Evolutionary conservation across 2,888 invertebrate species (phyloP), one percentile per base, ranked within the genome.

Genomic region (Achlya flavicornis): DNA sequence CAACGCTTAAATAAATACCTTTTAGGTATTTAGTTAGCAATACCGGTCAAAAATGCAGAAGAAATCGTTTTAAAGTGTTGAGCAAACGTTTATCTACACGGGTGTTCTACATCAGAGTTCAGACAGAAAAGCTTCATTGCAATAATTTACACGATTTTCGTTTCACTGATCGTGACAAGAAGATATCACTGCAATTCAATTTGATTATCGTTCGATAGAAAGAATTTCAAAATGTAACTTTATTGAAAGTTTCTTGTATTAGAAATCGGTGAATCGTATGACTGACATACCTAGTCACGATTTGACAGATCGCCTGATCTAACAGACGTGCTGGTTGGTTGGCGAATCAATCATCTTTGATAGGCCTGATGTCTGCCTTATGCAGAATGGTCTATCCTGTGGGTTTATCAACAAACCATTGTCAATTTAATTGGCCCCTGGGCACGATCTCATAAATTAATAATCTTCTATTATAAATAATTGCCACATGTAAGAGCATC

Each of bases 1-100:
- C 53, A 53, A 53, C 19, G 53, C 16, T 53, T 53, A 53, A 53
- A 19, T 53, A 53, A 53, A 53, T 53, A 53, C 53, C 53, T 53
- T 5, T 53, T 53, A 53, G n/a, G 41, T 41, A 41, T 41, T 41
- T 41, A 41, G 41, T 41, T 41, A 10, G 38, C 38, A 38, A 10
- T 38, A 38, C 38, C 38, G 12, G 12, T 3, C 46, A 19, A 53
- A 53, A 53, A 10, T 53, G 16, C 16, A 53, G 53, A 10, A 53
- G 16, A 53, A 53, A 53, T 53, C 53, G 19, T 53, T 53, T 16
- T 53, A 4, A 53, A 53, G 53, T 14, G 19, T 5, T 53, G 10
- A 19, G 53, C 19, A 53, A 53, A 53, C 53, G 53, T 53, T 48
- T 19, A 19, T 8, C 53, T 53, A 10, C 19, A 2, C n/a, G 53